Base-by-base conservation (phyloP, 2,888 invertebrate genomes). In the Drosophila prolongata region DNA sequence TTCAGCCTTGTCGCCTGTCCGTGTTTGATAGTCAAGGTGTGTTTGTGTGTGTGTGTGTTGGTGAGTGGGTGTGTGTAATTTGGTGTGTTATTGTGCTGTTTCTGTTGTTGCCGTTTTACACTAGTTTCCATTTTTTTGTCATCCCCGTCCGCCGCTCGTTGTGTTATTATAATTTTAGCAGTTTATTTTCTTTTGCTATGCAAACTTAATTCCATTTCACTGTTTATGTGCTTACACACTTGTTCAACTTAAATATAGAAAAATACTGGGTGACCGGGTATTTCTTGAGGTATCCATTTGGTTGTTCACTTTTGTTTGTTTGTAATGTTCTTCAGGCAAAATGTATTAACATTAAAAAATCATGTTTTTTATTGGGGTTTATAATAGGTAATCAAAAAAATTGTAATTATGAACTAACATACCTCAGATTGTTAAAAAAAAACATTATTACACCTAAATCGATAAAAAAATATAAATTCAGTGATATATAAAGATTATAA, bases 131-230 rank as follows among this genome's bases (percentile, higher is more conserved):
- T 72, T 67, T 59, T 16, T 60, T 43, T 73, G 58, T 53, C 77
- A 62, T 30, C 14, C 53, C 50, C 10, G 14, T 49, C 35, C 40
- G n/a, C 56, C 49, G 52, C 53, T 57, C 64, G 27, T 40, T 54
- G 62, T 88, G 80, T 79, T 89, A 77, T 87, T 89, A 87, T 87
- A 87, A 87, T 86, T 89, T 85, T 78, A 75, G 74, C 85, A 82
- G 85, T 85, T 89, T 87, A 87, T 86, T 82, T 82, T 85, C 80
- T 54, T 82, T 77, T 89, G 85, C 85, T 87, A 89, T 89, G 83
- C 87, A 89, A 88, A 89, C 89, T 84, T 87, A 90, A 90, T 90
- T 90, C 86, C 89, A 90, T 90, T 90, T 85, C 73, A 78, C 88
- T 90, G 86, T 90, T 90, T 87, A 88, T 84, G 80, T 84, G 82